Percentiles rank a stretch among this genome's conserved stretches.
These are phyloP conservation scores for Cremastinae sp. DNA, from an alignment of 2,888 invertebrate genomes.

Conservation along the genomic window DNA sequence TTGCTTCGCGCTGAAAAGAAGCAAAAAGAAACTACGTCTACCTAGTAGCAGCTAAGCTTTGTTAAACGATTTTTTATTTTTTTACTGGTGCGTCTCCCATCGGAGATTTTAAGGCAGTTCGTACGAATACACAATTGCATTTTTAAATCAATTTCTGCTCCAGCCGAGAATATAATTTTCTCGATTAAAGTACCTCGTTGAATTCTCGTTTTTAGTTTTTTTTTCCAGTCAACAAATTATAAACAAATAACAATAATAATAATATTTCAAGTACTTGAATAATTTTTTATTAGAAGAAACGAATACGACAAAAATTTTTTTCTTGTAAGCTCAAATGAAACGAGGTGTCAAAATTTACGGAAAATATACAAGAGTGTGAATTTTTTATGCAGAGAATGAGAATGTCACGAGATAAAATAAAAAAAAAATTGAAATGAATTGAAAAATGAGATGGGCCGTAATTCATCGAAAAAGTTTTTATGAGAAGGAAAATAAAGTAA, in stretches of 20 bases:
- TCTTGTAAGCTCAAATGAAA: too few relatives aligned
- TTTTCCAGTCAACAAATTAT: too few relatives aligned
- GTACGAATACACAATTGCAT: conserved; percentile 27
- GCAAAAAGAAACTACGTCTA: conserved; percentile 36
- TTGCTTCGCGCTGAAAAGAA: conserved; percentile 1
- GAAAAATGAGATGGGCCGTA: conserved; percentile 28
- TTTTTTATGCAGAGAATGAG: too few relatives aligned
- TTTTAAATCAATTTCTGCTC: conserved; percentile 26
- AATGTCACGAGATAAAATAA: not conserved
- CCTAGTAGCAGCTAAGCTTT: conserved; percentile 44
- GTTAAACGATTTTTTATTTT: conserved; percentile 62
- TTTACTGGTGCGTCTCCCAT: conserved; percentile 56
- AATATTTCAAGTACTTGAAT: too few relatives aligned
- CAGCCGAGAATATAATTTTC: too few relatives aligned
- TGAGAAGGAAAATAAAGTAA: conserved; percentile 16
- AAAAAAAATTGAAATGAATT: not conserved
- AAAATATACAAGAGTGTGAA: too few relatives aligned
- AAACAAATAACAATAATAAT: too few relatives aligned
- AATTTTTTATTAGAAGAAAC: too few relatives aligned
- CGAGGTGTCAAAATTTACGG: too few relatives aligned
- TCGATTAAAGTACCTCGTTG: too few relatives aligned
- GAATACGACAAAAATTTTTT: too few relatives aligned
- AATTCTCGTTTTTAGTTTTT: too few relatives aligned
- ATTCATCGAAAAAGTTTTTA: conserved; percentile 14
- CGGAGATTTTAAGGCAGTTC: conserved; percentile 20